Percentiles rank a stretch among this genome's conserved stretches.
phyloP scores from a whole-genome alignment of 2,888 invertebrate species.

The Alcis repandata region DNA sequence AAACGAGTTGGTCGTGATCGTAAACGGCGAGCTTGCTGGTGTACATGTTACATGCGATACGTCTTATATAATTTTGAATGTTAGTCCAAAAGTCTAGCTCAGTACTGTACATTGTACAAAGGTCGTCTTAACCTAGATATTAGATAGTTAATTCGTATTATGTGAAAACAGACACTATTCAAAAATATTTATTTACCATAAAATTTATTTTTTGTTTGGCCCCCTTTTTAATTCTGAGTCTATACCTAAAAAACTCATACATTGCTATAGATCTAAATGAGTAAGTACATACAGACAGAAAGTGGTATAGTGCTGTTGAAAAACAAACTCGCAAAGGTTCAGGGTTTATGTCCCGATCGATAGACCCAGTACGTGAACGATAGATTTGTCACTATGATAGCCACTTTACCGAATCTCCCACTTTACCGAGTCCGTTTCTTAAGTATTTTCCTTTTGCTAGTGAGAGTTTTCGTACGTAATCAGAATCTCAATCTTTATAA shows the following conservation, averaged over 20 bases:
- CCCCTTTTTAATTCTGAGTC: not conserved
- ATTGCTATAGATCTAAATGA: slow-evolving; percentile 11
- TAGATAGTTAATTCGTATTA: too few relatives aligned
- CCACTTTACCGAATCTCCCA: slow-evolving; percentile 37
- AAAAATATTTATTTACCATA: not conserved
- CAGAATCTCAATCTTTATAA: not conserved
- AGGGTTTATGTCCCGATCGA: slow-evolving; percentile 24
- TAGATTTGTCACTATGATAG: slow-evolving; percentile 34
- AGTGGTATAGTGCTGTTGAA: slow-evolving; percentile 27
- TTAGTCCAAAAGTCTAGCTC: too few relatives aligned
- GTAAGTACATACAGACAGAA: slow-evolving; percentile 6
- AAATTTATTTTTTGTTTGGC: not conserved
- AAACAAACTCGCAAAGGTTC: slow-evolving; percentile 23
- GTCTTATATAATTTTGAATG: too few relatives aligned
- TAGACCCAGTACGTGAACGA: slow-evolving; percentile 18
- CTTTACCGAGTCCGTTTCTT: not conserved
- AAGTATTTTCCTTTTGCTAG: not conserved
- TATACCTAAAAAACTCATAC: slow-evolving; percentile 6
- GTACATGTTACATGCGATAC: too few relatives aligned
- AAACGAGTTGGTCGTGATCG: not conserved
- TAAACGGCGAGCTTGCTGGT: too few relatives aligned
- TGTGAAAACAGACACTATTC: too few relatives aligned
- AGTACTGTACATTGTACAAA: too few relatives aligned
- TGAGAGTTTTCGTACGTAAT: not conserved
- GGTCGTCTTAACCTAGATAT: too few relatives aligned